Percentiles rank a stretch among this genome's conserved stretches.
Conservation (phyloP, 2,113 vertebrate species). For the Poecile atricapillus region DNA sequence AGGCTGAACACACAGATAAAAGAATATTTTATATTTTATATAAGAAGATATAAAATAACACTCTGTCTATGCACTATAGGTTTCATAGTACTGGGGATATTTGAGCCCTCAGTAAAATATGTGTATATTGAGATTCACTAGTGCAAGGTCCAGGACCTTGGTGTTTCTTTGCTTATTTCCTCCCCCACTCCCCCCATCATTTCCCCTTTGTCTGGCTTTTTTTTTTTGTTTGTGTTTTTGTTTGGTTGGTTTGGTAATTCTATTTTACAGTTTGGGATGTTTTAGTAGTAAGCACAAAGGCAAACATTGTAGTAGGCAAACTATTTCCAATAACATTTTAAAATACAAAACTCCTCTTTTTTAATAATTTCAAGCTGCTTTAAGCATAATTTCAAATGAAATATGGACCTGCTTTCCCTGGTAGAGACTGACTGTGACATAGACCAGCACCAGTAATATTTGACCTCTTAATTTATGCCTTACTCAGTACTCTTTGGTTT, state of each 20-base stretch:
- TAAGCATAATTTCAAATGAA: not conserved
- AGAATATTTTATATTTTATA: no score
- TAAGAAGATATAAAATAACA: no score
- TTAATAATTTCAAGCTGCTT: not conserved
- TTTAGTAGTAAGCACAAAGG: not conserved
- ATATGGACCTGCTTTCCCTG: not conserved
- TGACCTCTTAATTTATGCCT: not conserved
- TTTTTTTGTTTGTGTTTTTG: not conserved
- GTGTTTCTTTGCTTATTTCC: not conserved
- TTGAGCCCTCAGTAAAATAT: not conserved
- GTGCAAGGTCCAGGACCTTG: not conserved
- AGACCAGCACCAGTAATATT: not conserved
- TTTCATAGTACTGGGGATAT: not conserved
- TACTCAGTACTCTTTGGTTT: not conserved
- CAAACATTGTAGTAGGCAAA: not conserved
- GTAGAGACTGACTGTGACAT: not conserved
- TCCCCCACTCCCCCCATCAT: rapidly evolving
- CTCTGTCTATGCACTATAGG: not conserved
- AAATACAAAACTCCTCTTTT: not conserved
- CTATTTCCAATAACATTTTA: not conserved
- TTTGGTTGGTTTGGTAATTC: not conserved
- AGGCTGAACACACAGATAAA: not conserved
- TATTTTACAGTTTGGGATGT: not conserved
- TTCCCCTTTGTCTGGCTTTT: not conserved
- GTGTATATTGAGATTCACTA: not conserved